Evolutionary conservation across 2,113 vertebrate genomes (phyloP), one percentile per base, ranked within the genome.

Genomic region (Pterocles gutturalis): DNA sequence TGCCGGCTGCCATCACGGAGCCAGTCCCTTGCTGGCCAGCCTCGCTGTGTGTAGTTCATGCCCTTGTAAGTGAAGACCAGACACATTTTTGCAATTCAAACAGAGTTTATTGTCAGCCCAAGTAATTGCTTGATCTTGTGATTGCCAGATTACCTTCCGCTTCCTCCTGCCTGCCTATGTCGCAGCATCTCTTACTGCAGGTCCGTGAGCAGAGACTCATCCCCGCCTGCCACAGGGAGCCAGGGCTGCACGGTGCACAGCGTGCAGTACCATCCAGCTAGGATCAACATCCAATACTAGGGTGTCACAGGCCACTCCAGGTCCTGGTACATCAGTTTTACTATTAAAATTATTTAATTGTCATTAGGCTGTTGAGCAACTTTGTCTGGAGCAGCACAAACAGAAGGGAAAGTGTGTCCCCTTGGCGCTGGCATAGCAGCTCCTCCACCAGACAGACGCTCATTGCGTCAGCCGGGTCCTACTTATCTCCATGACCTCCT

Each of bases 161-260:
- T 84, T 72, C 78, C 73, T 82, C 66, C 66, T 76, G 81, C 75
- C 84, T 22, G 33, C 0, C 3, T 10, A 13, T 10, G 2, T 31
- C 2, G 0, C 61, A 19, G 49, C 41, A 29, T 17, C n/a, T 57
- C 53, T 11, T 21, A 58, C 17, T 0, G 7, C 0, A 17, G 53
- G 36, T 54, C 62, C 36, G 61, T 1, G 5, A 60, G 87, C 38
- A 46, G 57, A 73, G 67, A 18, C 29, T 51, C n/a, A 26, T 28
- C 41, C 41, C 41, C 38, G 38, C 38, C 29, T 51, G 36, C 31
- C 2, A 0, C 1, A 55, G 25, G 13, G 33, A 41, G 41, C 41
- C n/a, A 31, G 15, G 28, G 46, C 54, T 48, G 49, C 1, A 1
- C 14, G 62, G 46, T 20, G 33, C 64, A 10, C 29, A 29, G 34